phyloP scores from a whole-genome alignment of 37 sponge, comb jelly and placozoan genomes.

The Ianthella basta region DNA sequence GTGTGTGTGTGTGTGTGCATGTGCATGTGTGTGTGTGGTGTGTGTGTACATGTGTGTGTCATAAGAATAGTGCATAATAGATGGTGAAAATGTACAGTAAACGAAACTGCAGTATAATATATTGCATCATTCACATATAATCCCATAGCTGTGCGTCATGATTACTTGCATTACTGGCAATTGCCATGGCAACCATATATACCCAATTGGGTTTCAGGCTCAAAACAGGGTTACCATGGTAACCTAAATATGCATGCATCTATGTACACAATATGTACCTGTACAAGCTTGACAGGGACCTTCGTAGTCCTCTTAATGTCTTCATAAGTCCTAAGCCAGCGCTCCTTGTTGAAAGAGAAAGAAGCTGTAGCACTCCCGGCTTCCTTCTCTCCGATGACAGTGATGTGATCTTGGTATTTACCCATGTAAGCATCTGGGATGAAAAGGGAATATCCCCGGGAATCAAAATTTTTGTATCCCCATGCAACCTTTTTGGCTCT shows the following conservation, averaged over 20 bases:
- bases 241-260: background rate
- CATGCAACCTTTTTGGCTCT: background rate
- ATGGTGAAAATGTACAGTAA: background rate
- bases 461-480: background rate
- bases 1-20: background rate
- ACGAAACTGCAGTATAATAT: background rate
- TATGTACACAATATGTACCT: constrained; percentile 15
- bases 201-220: too few species aligned
- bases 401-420: background rate
- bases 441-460: constrained; percentile 3
- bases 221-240: too few species aligned
- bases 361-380: constrained; percentile 20
- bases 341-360: background rate
- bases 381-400: constrained; percentile 31
- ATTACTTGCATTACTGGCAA: background rate
- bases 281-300: constrained; percentile 20
- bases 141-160: background rate
- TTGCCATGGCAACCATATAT: too few species aligned
- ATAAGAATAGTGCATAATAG: too few species aligned
- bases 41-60: too few species aligned
- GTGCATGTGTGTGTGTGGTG: too few species aligned
- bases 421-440: constrained; percentile 14
- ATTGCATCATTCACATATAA: background rate
- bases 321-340: background rate
- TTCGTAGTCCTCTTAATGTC: background rate